phyloP scores from a whole-genome alignment of 64 coral and sea anemone genomes.

The Anthopleura sola region DNA sequence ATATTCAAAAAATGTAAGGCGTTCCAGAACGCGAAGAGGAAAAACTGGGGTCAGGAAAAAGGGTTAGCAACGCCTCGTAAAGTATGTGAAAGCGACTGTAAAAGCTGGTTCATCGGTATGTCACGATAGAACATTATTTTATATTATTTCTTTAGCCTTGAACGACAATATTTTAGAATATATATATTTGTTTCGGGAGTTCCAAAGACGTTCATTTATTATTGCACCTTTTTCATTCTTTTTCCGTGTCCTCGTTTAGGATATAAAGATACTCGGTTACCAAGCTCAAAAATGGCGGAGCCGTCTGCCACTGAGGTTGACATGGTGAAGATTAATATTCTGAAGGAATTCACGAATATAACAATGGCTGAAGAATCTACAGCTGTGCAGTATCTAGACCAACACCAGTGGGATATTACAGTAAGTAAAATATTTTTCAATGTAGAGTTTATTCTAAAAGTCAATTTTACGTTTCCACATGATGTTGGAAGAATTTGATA shows the following conservation, averaged over 20 bases:
- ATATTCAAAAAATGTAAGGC: not conserved
- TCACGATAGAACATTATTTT: not conserved
- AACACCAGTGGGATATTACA: slow-evolving; percentile 25
- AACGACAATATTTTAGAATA: no score
- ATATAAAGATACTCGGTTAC: no score
- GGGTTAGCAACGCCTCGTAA: not conserved
- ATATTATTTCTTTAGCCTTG: not conserved
- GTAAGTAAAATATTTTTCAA: not conserved
- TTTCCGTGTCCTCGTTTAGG: no score
- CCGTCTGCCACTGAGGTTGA: not conserved
- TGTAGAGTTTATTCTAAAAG: not conserved
- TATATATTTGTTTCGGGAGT: no score
- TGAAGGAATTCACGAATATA: slow-evolving; percentile 31
- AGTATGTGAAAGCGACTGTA: no score
- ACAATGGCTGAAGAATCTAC: slow-evolving; percentile 33
- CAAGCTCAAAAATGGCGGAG: not conserved
- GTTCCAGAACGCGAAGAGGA: not conserved
- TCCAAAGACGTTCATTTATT: no score
- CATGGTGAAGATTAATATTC: not conserved
- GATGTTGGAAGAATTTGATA: no score
- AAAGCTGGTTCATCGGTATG: no score
- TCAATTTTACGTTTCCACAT: no score
- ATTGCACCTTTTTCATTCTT: no score
- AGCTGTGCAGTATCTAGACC: slow-evolving; percentile 25
- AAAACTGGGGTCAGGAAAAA: not conserved